Evolutionary conservation across 2,888 invertebrate species (phyloP).

Genomic region (Crepidodera aurea): DNA sequence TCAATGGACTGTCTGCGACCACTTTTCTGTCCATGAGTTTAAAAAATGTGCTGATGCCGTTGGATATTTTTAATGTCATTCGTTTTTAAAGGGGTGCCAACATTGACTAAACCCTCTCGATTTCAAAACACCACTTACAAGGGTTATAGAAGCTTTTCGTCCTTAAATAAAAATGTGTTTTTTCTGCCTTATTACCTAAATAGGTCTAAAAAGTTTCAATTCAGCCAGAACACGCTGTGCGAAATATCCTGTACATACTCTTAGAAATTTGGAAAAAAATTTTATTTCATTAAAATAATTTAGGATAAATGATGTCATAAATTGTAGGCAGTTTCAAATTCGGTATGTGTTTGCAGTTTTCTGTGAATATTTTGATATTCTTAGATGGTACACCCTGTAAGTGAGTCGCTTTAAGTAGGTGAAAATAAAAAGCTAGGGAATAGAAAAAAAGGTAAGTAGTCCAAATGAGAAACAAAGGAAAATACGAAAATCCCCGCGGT

Average conservation of each 20-base stretch:
- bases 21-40: background rate
- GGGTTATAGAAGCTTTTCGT: background rate
- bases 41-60: background rate
- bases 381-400: background rate
- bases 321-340: too few species aligned
- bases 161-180: too few species aligned
- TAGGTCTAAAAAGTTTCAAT: too few species aligned
- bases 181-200: too few species aligned
- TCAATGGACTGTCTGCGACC: background rate
- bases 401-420: background rate
- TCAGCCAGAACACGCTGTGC: too few species aligned
- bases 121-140: background rate
- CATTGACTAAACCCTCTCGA: background rate
- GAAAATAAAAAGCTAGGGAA: conserved; percentile 13
- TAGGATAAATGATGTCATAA: too few species aligned
- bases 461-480: conserved; percentile 18
- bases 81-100: background rate
- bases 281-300: too few species aligned
- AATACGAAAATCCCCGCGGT: conserved; percentile 14
- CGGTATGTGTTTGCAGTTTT: too few species aligned
- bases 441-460: conserved; percentile 13
- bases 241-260: too few species aligned
- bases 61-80: background rate
- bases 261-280: too few species aligned
- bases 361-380: too few species aligned